phyloP scores from a whole-genome alignment of 2,888 invertebrate genomes.

The Tenthredo notha region DNA sequence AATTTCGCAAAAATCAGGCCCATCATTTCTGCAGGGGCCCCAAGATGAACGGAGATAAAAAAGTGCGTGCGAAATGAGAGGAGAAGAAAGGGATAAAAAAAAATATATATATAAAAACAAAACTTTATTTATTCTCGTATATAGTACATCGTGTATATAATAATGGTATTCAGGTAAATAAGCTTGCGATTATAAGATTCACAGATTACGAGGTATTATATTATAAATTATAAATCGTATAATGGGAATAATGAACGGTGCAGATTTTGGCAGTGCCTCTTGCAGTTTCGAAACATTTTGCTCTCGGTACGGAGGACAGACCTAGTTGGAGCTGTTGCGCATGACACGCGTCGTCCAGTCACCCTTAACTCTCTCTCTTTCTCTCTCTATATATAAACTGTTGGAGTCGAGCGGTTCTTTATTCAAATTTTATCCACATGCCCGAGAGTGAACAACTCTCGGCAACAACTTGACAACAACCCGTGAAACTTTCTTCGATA shows the following conservation, averaged over 20 bases:
- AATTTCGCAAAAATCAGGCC: background rate
- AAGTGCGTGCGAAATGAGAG: background rate
- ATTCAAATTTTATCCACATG: slow-evolving; percentile 65
- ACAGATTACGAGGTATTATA: too few relatives aligned
- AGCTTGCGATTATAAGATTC: background rate
- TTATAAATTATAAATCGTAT: background rate
- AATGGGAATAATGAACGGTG: background rate
- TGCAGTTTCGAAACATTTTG: slow-evolving; percentile 11
- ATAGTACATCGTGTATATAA: background rate
- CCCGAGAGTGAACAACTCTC: slow-evolving; percentile 36
- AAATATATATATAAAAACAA: background rate
- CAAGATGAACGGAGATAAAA: background rate
- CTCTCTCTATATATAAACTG: slow-evolving; percentile 47
- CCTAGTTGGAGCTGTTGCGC: slow-evolving; percentile 66
- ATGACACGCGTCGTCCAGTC: slow-evolving; percentile 72
- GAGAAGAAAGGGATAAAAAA: background rate
- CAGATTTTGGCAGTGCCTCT: slow-evolving; percentile 20
- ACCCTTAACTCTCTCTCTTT: slow-evolving; percentile 61
- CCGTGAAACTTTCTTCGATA: background rate
- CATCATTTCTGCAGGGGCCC: too few relatives aligned
- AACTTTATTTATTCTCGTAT: background rate
- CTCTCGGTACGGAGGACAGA: background rate
- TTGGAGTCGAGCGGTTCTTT: slow-evolving; percentile 62
- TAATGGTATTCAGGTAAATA: background rate
- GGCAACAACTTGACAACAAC: background rate